Evolutionary conservation across 2,113 vertebrate species (phyloP), one percentile per base, ranked within the genome.

Genomic region (Pluvianellus socialis): DNA sequence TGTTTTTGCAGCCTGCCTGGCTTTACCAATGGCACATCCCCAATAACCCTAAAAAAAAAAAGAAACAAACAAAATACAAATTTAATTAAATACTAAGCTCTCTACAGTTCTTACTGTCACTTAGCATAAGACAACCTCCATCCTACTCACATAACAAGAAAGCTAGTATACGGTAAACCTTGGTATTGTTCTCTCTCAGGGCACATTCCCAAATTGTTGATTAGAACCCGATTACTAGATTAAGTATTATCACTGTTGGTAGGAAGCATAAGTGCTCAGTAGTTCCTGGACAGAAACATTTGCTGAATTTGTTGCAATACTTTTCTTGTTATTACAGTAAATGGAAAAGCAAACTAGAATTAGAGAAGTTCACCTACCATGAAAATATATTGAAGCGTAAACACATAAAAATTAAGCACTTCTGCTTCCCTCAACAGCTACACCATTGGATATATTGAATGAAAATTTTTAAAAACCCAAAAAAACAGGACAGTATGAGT

Each of bases 1-100:
- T 35, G 99, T 99, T 98, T 99, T 99, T 67, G 99, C 99, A n/a
- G 99, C 99, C 93, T 99, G 99, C 90, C 99, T 99, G 81, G 99
- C 99, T 98, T 99, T 99, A 27, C 99, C 99, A 68, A 99, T 99
- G 79, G 99, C 99, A 94, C 99, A 99, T 5, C 99, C 99, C 99
- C 99, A 99, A 75, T 99, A 99, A 95, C 99, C 99, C 99, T 99
- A 58, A 32, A 93, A 79, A 75, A 90, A 53, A 19, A 32, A 67
- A 7, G 27, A 30, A 16, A 17, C 22, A 23, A 32, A 38, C 4
- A 90, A 79, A 66, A 8, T 35, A 45, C 8, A 84, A 68, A 49
- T 79, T 8, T 23, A 30, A 81, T 90, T 38, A 81, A 85, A 63
- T 68, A 61, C 1, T 4, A 33, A 33, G 27, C 27, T 12, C 12